phyloP scores from a whole-genome alignment of 2,888 invertebrate genomes.

The Heteromurus nitidus region DNA sequence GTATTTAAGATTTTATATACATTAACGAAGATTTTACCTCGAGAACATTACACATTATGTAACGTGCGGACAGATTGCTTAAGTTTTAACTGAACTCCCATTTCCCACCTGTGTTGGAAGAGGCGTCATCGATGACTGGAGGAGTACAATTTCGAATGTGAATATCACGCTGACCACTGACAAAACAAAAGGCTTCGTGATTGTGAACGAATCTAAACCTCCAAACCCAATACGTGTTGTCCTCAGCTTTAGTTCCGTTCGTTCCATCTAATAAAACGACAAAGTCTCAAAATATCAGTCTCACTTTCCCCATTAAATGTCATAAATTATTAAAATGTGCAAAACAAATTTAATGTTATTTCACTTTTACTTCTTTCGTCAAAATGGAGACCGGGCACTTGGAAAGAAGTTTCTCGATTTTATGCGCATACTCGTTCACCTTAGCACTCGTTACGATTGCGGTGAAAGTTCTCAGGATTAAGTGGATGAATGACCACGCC shows the following conservation, averaged over 20 bases:
- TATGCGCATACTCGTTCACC: conserved; percentile 65
- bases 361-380: conserved; percentile 54
- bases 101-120: too few species aligned
- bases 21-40: too few species aligned
- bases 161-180: conserved; percentile 66
- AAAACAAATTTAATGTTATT: neutral
- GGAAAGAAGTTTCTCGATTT: conserved; percentile 47
- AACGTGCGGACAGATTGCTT: too few species aligned
- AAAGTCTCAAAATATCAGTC: too few species aligned
- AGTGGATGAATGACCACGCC: conserved; percentile 70
- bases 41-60: too few species aligned
- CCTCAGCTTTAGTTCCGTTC: conserved; percentile 48
- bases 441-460: conserved; percentile 59
- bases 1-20: too few species aligned
- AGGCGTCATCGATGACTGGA: conserved; percentile 56
- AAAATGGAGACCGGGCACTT: conserved; percentile 63
- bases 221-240: conserved; percentile 54
- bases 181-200: conserved; percentile 69
- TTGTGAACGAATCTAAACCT: conserved; percentile 64
- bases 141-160: conserved; percentile 69
- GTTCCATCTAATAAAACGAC: conserved; percentile 51
- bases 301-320: neutral
- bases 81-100: too few species aligned
- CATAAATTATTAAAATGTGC: neutral
- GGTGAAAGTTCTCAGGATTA: conserved; percentile 55